Base-by-base conservation (phyloP, 1,140 invertebrate species). In the Drosophila erecta region DNA sequence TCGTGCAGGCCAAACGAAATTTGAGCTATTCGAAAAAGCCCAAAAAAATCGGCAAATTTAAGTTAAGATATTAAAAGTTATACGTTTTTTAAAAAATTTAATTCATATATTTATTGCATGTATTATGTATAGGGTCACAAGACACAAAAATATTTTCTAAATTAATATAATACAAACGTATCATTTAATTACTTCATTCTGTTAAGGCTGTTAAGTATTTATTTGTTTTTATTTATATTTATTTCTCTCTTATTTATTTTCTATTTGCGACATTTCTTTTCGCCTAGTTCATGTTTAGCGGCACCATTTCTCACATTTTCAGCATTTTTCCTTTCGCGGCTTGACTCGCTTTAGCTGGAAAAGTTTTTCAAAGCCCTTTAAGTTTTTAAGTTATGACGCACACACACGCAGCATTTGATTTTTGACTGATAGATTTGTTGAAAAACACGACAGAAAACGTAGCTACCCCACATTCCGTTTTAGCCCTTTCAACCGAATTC, bases 351-450 rank as follows among this genome's bases (percentile, higher is more conserved):
- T 43, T 33, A 58, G 54, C 43, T 62, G 27, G n/a, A 33, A 50
- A 66, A 66, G 24, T 66, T 66, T 66, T 27, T 15, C 12, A 50
- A n/a, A 44, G 17, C 4, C 27, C 35, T 1, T 17, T 11, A 66
- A 66, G 35, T 65, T 65, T 24, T 33, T 60, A 55, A 40, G 56
- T 46, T 54, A 38, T 27, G 44, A 62, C 40, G 62, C 61, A 60
- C 61, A 51, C 37, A 40, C 35, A 66, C n/a, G 20, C 1, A 33
- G 66, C 60, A 35, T 81, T 81, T 86, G 74, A 86, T 71, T 70
- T 66, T 81, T 85, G 81, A 85, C 81, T 85, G 81, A 85, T 85
- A 85, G 81, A 86, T 77, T 81, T 86, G 81, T 85, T 85, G 78
- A 69, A 51, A 58, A 51, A 46, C 57, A 47, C 62, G 81, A 85